Base-by-base conservation (phyloP, 2,888 invertebrate genomes). In the Gnatocerus cornutus region DNA sequence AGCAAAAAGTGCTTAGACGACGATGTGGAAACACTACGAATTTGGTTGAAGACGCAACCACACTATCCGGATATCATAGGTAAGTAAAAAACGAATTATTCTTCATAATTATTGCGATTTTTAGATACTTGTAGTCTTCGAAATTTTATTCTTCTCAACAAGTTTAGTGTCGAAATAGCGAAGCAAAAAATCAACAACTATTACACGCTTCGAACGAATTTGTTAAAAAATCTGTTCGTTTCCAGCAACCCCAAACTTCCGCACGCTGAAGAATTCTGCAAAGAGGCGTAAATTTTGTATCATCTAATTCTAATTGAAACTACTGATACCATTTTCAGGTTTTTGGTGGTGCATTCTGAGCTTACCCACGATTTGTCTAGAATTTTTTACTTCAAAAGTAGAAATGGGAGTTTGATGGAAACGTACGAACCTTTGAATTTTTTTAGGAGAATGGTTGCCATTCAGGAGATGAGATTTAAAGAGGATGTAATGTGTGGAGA, bases 1-100 rank as follows among this genome's bases (percentile, higher is more conserved):
- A 41, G 10, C 41, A 12, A 12, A 41, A 41, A 41, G 10, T n/a
- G 10, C n/a, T 13, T 41, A 41, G 41, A 41, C 13, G 41, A 41
- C 5, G 41, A 41, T 41, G 41, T 41, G 3, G 13, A 7, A 41
- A 10, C 41, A 41, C 7, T 41, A 41, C 12, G 10, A 41, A 41
- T 6, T 5, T 41, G 41, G 41, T 12, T 41, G 12, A 10, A 41
- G 10, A 6, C 10, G 12, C 41, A 41, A 13, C 12, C 41, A 12
- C 41, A 41, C 12, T n/a, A 12, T 2, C 41, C 13, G 6, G 12
- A 12, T 6, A 1, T 13, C 6, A 7, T 41, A 3, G 41, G 41
- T 41, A 10, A 41, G 12, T 12, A 1, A 41, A n/a, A 41, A 12
- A 5, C 10, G 2, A 41, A 12, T 12, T 12, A n/a, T n/a, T n/a